Evolutionary conservation across 2,113 vertebrate species (phyloP).

Genomic region (Gopherus evgoodei): DNA sequence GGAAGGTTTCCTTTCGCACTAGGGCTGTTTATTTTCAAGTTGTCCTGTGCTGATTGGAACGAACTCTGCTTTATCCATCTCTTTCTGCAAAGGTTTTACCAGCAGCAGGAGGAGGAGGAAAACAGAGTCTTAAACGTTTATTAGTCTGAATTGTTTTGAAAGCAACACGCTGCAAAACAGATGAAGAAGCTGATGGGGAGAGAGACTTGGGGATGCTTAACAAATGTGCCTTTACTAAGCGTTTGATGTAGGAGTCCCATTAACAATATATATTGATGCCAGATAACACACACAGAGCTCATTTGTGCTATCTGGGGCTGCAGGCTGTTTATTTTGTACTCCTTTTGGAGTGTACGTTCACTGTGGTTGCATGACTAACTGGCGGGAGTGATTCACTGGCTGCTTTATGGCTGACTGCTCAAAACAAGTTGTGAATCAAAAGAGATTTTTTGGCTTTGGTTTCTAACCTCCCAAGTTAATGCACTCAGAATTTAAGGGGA

Average conservation of each 20-base stretch:
- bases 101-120: not conserved
- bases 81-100: not conserved
- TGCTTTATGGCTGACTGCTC: conserved; percentile 70
- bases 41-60: not conserved
- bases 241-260: conserved; percentile 59
- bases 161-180: not conserved
- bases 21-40: conserved; percentile 44
- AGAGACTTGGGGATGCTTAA: conserved; percentile 49
- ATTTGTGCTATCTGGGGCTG: conserved; percentile 64
- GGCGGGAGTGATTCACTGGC: conserved; percentile 74
- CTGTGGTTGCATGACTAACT: conserved; percentile 75
- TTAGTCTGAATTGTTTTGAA: conserved; percentile 40
- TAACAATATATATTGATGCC: conserved; percentile 53
- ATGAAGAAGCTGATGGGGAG: conserved; percentile 50
- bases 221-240: conserved; percentile 28
- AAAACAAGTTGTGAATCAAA: conserved; percentile 78
- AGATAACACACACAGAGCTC: conserved; percentile 57
- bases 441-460: conserved; percentile 66
- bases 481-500: conserved; percentile 61
- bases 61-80: conserved; percentile 19
- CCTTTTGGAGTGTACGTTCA: conserved; percentile 42
- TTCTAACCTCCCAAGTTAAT: conserved; percentile 73
- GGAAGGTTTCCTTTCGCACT: conserved; percentile 28
- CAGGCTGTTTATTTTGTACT: conserved; percentile 72
- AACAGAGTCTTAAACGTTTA: conserved; percentile 15